These are phyloP conservation scores for Lasioglossum albipes DNA, from an alignment of 1,140 invertebrate genomes.

Conservation along the genomic window DNA sequence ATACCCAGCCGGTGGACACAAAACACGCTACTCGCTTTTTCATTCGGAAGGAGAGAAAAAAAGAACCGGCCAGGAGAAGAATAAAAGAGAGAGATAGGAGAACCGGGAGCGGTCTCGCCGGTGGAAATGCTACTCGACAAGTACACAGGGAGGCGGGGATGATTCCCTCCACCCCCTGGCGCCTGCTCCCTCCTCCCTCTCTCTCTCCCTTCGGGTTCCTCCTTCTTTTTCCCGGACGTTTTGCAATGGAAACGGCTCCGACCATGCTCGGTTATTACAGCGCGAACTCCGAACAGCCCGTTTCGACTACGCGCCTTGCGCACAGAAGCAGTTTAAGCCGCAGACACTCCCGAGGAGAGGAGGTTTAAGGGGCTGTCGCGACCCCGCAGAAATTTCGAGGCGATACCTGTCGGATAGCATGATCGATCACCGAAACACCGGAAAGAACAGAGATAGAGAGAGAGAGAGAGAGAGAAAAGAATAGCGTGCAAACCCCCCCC, in stretches of 20 bases:
- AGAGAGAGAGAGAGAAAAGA: background rate
- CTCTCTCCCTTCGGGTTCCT: background rate
- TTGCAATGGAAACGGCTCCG: conserved; percentile 60
- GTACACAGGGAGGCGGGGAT: conserved; percentile 37
- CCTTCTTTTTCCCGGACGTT: conserved; percentile 49
- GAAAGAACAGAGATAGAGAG: background rate
- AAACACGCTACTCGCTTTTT: conserved; percentile 49
- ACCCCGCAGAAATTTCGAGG: conserved; percentile 17
- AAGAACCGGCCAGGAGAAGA: background rate
- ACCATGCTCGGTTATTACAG: conserved; percentile 55
- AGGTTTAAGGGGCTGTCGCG: conserved; percentile 34
- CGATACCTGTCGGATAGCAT: conserved; percentile 17
- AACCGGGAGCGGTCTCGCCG: conserved; percentile 28
- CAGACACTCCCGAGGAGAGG: background rate
- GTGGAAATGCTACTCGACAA: conserved; percentile 54
- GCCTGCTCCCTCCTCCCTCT: no score
- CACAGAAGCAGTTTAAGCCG: conserved; percentile 40
- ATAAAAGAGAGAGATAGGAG: conserved; percentile 16
- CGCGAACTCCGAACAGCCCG: conserved; percentile 49
- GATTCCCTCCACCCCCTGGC: conserved; percentile 16
- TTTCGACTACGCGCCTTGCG: conserved; percentile 32
- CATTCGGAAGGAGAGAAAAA: conserved; percentile 43
- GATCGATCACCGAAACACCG: conserved; percentile 41
- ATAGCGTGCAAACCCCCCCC: background rate
- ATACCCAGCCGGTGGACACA: conserved; percentile 44